Conservation (phyloP, 2,113 vertebrate species). For the Scalopus aquaticus region DNA sequence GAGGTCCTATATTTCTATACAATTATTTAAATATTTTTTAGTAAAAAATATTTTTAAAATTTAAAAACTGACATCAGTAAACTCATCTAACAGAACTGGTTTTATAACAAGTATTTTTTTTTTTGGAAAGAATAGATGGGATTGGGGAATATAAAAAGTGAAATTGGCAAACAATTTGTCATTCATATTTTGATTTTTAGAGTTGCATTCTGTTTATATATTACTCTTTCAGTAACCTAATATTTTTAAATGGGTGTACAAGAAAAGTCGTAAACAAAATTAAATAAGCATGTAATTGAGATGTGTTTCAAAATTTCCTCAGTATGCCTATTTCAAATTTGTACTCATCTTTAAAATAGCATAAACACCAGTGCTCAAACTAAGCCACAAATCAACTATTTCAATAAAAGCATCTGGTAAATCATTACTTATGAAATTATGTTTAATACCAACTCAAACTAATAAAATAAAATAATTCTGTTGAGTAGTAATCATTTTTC, state of each 20-base stretch:
- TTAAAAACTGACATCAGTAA: not conserved
- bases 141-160: not conserved
- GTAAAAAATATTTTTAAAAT: not conserved
- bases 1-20: not conserved
- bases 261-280: constrained; percentile 38
- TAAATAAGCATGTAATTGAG: constrained; percentile 39
- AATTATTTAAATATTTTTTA: not conserved
- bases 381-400: constrained; percentile 46
- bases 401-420: constrained; percentile 52
- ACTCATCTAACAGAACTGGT: not conserved
- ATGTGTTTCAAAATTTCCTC: constrained; percentile 40
- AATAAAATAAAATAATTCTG: constrained; percentile 70
- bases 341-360: constrained; percentile 42
- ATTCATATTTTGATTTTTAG: not conserved
- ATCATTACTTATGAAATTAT: constrained; percentile 57
- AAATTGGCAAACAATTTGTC: not conserved
- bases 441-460: constrained; percentile 60
- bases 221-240: not conserved
- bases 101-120: not conserved
- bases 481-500: constrained; percentile 51
- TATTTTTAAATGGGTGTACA: not conserved
- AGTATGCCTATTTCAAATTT: constrained; percentile 35
- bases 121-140: not conserved
- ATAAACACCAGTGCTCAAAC: constrained; percentile 49
- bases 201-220: not conserved